Base-by-base conservation (phyloP, 1,140 invertebrate genomes). In the Monochamus saltuarius region DNA sequence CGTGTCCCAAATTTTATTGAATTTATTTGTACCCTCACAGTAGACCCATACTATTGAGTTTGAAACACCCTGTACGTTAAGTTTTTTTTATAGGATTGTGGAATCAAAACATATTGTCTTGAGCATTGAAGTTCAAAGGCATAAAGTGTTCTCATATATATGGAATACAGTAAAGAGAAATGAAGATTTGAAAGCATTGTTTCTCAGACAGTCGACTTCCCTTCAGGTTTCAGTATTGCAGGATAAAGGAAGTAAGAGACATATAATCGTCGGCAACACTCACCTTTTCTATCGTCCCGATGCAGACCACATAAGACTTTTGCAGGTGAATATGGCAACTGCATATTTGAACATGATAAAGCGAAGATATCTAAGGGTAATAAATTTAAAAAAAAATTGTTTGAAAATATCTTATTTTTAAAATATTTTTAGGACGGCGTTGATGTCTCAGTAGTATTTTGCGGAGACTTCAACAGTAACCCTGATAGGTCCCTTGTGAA, bases 261-360 rank as follows among this genome's bases (percentile, higher is more conserved):
- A 86, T 66, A 77, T 85, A 52, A 73, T 94, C 55, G 81, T 95
- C 50, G 92, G 85, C 17, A 96, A 95, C 72, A 96, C 92, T 0
- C 95, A 98, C 82, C 81, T 97, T 13, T 97, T 93, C 76, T 97
- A 95, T 73, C 89, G 93, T 73, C 91, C 92, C 1, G 85, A 91
- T 75, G 89, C 92, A 7, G 88, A 92, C 79, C 89, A 95, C 71
- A 89, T 97, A 66, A 79, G 95, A 65, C 76, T 97, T 2, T 73
- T 97, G 35, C 89, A 92, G 81, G 84, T 82, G 38, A 87, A 83
- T 43, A 84, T 87, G 66, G 68, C 80, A 8, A 79, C 88, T 38
- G 76, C 74, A 14, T 88, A 84, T 76, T 71, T 89, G 66, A 78
- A 66, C 69, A 73, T 59, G 62, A 77, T 55, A 60, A 69, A 69